These are phyloP conservation scores for Blennius ocellaris DNA, from an alignment of 2,113 vertebrate genomes.

Conservation along the genomic window DNA sequence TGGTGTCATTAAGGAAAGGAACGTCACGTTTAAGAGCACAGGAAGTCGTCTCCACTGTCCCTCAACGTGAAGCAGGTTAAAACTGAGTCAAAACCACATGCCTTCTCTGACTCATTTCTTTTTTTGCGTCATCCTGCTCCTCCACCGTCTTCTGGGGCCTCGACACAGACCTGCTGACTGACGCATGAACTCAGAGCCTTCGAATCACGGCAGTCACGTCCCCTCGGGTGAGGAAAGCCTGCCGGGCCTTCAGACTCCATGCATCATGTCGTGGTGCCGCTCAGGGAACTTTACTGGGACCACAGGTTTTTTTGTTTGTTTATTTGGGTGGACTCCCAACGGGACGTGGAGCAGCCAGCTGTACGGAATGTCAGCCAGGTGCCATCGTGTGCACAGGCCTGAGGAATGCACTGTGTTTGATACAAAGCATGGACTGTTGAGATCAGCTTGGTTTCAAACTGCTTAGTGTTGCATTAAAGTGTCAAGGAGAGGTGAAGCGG, in stretches of 20 bases:
- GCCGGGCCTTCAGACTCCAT: slow-evolving; percentile 4
- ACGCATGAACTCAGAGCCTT: slow-evolving; percentile 29
- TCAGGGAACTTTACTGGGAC: not conserved
- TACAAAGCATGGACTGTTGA: not conserved
- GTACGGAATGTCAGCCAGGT: not conserved
- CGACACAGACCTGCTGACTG: slow-evolving; percentile 9
- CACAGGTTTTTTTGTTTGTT: too few relatives aligned
- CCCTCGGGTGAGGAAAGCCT: not conserved
- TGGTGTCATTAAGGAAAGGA: too few relatives aligned
- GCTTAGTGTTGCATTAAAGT: not conserved
- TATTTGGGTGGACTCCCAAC: not conserved
- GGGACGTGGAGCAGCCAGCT: slow-evolving; percentile 4
- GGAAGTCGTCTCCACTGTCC: too few relatives aligned
- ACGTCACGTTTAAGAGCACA: too few relatives aligned
- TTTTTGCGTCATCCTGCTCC: not conserved
- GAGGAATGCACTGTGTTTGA: too few relatives aligned
- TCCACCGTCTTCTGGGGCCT: slow-evolving; percentile 17
- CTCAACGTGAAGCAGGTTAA: too few relatives aligned
- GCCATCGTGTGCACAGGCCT: too few relatives aligned
- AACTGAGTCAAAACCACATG: too few relatives aligned
- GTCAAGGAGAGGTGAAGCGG: not conserved
- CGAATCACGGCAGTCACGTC: slow-evolving; percentile 27
- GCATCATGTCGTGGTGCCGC: not conserved
- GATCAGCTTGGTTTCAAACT: not conserved
- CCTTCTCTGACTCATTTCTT: slow-evolving; percentile 27